Conservation (phyloP, 53 echinoderm and acorn worm species). For the Paracentrotus lividus region DNA sequence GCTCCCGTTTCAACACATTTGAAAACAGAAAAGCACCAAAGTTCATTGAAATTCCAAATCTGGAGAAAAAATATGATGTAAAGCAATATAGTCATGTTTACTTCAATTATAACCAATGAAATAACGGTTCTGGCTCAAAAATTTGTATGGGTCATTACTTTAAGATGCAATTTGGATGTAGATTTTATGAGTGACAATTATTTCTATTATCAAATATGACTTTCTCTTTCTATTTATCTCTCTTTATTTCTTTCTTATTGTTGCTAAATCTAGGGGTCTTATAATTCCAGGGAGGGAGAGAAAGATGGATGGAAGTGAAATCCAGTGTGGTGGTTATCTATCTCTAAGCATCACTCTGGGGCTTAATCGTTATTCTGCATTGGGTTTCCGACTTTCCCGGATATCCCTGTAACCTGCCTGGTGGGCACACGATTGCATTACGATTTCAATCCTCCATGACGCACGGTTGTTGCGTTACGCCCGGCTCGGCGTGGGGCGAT, state of each 20-base stretch:
- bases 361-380: constrained; percentile 68
- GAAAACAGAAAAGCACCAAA: neutral
- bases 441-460: constrained; percentile 50
- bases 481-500: neutral
- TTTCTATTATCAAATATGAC: neutral
- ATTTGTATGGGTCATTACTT: neutral
- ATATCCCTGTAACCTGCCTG: constrained; percentile 55
- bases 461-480: constrained; percentile 42
- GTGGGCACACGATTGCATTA: constrained; percentile 62
- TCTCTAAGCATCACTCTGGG: constrained; percentile 42
- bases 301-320: constrained; percentile 5
- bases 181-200: neutral
- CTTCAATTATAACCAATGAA: neutral
- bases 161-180: neutral
- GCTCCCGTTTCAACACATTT: neutral
- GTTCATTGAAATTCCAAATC: neutral
- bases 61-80: neutral
- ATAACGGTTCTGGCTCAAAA: neutral
- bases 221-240: neutral
- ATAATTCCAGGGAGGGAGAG: neutral
- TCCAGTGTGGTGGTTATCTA: constrained; percentile 54
- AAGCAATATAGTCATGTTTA: neutral
- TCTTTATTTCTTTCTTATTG: neutral
- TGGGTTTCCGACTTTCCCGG: constrained; percentile 63
- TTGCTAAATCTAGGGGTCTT: neutral